Conservation (phyloP, 2,113 vertebrate species). For the human (Homo sapiens) region GRCh38 chr6:149414001-149414500, state of each 20-base stretch:
- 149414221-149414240: not conserved
- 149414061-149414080: slow-evolving; percentile 4
- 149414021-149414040: not conserved
- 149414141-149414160: not conserved
- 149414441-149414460: not conserved
- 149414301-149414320: not conserved
- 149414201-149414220: not conserved
- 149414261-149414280: not conserved
- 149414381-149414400: not conserved
- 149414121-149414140: slow-evolving; percentile 31
- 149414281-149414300: not conserved
- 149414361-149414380: not conserved
- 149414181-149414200: not conserved
- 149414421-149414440: not conserved
- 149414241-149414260: not conserved
- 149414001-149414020: not conserved
- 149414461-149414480: not conserved
- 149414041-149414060: not conserved
- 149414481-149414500: not conserved
- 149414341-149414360: not conserved
- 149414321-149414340: not conserved
- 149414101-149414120: not conserved
- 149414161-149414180: not conserved
- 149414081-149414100: slow-evolving; percentile 22
- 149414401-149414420: not conserved